Base-by-base conservation (phyloP, 2,113 vertebrate species). In the Rhinolophus ferrumequinum region DNA sequence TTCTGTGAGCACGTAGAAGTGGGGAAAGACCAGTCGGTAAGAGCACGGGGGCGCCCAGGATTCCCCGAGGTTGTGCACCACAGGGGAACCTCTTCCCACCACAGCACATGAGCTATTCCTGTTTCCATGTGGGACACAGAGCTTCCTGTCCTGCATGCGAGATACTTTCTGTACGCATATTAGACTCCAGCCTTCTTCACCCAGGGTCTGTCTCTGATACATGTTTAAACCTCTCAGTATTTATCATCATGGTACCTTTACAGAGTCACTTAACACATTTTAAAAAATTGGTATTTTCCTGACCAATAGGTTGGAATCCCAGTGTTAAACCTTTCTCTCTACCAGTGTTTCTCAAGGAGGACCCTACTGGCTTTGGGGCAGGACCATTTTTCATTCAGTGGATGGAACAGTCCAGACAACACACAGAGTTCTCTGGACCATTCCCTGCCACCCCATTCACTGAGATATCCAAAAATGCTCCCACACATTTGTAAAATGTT, bases 401-500 rank as follows among this genome's bases (percentile, higher is more conserved):
- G 33, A n/a, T 26, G 21, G 41, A 19, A 62, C 1, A 38, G 52
- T 35, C n/a, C 58, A 52, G 11, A 35, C 28, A 60, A 35, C 24
- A 47, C 33, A 70, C 8, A 33, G 8, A 70, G 24, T 1, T 44
- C 62, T 91, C 44, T 41, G 70, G 54, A 35, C 24, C 15, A 13
- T 28, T 8, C 16, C 15, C 35, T 6, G 1, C 6, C 5, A 8
- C 18, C 3, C 50, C 19, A 44, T 15, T 72, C 64, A 50, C 0
- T 3, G 9, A 62, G 54, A 82, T 28, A 62, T 21, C 7, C 18
- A 66, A 83, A 56, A 28, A 15, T 26, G 0, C 14, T 28, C 44
- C n/a, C 14, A 54, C 28, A n/a, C 22, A 50, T n/a, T 72, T 50
- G 13, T 5, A 66, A 75, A n/a, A 56, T 19, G 12, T 76, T 94